Evolutionary conservation across 2,888 invertebrate genomes (phyloP).

Genomic region (Lepidochrysops patricia): DNA sequence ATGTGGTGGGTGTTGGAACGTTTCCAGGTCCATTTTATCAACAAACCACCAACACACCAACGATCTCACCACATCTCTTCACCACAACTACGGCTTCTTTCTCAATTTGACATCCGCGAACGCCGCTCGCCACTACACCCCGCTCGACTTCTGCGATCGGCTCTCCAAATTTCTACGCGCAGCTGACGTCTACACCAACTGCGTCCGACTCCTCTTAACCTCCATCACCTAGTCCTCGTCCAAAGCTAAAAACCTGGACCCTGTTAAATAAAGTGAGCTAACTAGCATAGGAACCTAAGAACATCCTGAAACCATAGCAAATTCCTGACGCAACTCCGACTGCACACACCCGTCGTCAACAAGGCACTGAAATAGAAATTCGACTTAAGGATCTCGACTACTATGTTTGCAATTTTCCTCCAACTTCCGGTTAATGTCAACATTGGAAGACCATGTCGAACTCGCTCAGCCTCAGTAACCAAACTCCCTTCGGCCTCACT

Average conservation of each 20-base stretch:
- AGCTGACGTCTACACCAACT: constrained; percentile 58
- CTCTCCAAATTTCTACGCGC: constrained; percentile 63
- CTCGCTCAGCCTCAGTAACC: constrained; percentile 41
- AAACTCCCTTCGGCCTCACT: constrained; percentile 61
- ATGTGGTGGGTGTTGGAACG: constrained; percentile 76
- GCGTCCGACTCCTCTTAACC: constrained; percentile 56
- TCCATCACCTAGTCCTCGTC: constrained; percentile 61
- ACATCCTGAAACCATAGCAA: constrained; percentile 48
- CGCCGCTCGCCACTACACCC: constrained; percentile 58
- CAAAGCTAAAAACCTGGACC: constrained; percentile 37
- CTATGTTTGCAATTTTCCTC: constrained; percentile 51
- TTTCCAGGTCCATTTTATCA: constrained; percentile 75
- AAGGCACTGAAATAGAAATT: constrained; percentile 49
- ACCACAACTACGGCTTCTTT: constrained; percentile 69
- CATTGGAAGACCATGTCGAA: constrained; percentile 57
- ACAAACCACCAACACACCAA: constrained; percentile 74
- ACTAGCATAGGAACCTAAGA: constrained; percentile 43
- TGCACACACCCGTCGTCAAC: constrained; percentile 58
- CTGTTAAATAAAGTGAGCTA: constrained; percentile 39
- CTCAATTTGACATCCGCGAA: constrained; percentile 63
- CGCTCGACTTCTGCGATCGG: constrained; percentile 56
- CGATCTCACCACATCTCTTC: constrained; percentile 72
- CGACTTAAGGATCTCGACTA: constrained; percentile 44
- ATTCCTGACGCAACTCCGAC: constrained; percentile 52
- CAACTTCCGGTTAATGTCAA: constrained; percentile 53